Percentiles rank a stretch among this genome's conserved stretches.
phyloP scores from a whole-genome alignment of 2,113 vertebrate genomes.

The Indri indri region DNA sequence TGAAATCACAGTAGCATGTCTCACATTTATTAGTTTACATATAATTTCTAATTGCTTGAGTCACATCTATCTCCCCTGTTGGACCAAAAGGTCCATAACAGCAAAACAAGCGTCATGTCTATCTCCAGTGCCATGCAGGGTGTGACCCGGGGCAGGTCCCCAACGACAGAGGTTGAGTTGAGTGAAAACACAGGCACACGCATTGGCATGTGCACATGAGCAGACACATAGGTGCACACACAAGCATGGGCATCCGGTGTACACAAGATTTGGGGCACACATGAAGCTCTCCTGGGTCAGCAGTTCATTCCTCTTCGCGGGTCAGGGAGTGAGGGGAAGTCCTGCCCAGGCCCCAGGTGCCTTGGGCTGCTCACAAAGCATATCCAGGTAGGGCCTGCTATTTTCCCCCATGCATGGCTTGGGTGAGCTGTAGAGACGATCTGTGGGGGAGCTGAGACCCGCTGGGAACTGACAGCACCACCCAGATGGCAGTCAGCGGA shows the following conservation, averaged over 20 bases:
- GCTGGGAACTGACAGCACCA: conserved; percentile 65
- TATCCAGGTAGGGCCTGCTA: neutral
- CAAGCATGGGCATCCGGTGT: accelerated
- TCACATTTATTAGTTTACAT: too few species aligned
- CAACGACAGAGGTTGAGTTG: neutral
- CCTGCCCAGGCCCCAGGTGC: neutral
- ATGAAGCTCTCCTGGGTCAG: accelerated
- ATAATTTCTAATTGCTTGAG: neutral
- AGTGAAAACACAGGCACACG: neutral
- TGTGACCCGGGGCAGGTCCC: neutral
- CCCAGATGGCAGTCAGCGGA: conserved; percentile 68
- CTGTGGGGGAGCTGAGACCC: conserved; percentile 35
- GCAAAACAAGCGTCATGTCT: neutral
- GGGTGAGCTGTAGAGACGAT: conserved; percentile 58
- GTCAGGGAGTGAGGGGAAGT: conserved; percentile 38
- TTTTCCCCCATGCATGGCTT: conserved; percentile 48
- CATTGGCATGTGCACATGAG: accelerated
- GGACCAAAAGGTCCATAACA: neutral
- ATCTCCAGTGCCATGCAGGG: neutral
- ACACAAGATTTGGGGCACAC: neutral
- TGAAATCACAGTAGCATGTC: neutral
- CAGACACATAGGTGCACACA: neutral
- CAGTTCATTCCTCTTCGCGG: neutral
- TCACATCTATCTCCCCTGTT: neutral
- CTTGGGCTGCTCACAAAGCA: conserved; percentile 17